Conservation (phyloP, 2,113 vertebrate species). For the Nothoprocta perdicaria region DNA sequence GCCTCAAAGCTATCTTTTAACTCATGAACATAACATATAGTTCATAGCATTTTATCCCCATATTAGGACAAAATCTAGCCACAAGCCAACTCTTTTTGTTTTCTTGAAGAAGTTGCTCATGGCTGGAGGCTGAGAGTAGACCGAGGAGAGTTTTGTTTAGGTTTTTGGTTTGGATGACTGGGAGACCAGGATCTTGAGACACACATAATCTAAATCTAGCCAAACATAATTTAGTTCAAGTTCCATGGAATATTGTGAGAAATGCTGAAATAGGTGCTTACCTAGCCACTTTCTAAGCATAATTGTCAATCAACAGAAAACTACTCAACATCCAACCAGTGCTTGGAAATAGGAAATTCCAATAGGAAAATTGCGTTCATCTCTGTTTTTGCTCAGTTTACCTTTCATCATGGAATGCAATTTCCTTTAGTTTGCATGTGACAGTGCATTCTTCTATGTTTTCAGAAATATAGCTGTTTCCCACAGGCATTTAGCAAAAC, state of each 20-base stretch:
- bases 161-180: not conserved
- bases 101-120: not conserved
- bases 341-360: no score
- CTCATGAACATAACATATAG: not conserved
- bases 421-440: not conserved
- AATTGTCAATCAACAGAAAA: not conserved
- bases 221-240: constrained; percentile 6
- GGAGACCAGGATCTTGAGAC: not conserved
- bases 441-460: not conserved
- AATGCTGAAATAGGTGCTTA: not conserved
- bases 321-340: not conserved
- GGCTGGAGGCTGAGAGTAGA: not conserved
- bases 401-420: not conserved
- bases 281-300: not conserved
- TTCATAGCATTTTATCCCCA: not conserved
- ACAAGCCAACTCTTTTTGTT: not conserved
- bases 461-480: not conserved
- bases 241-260: not conserved
- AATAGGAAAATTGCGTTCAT: not conserved
- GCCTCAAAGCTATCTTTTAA: not conserved
- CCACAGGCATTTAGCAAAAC: not conserved
- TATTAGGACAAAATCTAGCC: not conserved
- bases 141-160: not conserved
- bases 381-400: not conserved
- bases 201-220: not conserved